Base-by-base conservation (phyloP, 2,888 invertebrate species). In the Brenthis daphne region DNA sequence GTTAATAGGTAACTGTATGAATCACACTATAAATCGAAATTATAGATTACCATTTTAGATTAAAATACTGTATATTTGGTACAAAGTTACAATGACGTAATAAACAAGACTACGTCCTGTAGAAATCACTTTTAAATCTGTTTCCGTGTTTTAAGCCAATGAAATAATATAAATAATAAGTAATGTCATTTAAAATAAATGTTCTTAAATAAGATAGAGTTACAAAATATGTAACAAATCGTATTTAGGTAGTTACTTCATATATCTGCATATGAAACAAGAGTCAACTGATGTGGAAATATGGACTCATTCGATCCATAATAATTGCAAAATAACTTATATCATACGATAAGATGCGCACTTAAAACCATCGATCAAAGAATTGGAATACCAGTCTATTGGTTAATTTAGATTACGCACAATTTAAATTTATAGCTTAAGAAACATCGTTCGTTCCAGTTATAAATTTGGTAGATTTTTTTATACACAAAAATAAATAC, bases 241-340 rank as follows among this genome's bases (percentile, higher is more conserved):
- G 11, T 8, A 24, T 54, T 24, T 13, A 13, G 8, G 20, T 24
- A 20, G 0, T 47, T 20, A 47, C 24, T 47, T 20, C 47, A 47
- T 48, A 58, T 58, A 13, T 20, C 48, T 33, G 6, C 50, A 33
- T 16, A 11, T 50, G 33, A 60, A 60, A 50, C 29, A 55, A 61
- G 53, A 64, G 33, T 43, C 53, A 54, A 33, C 47, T 68, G 48
- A 64, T 68, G 63, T 57, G 16, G 64, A 68, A 64, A 57, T 64
- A 64, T 57, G 58, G 20, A 57, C 20, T 11, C 57, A 54, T 68
- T 51, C 29, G 53, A 57, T 6, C 64, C 57, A 68, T 29, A 51
- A 43, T 47, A 68, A 58, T 68, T 68, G 64, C 68, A 64, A 68
- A 64, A 68, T 64, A 53, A 47, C 60, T 60, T 60, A 60, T 60